Evolutionary conservation across 2,888 invertebrate genomes (phyloP).

Genomic region (Drosophila melanosoma): DNA sequence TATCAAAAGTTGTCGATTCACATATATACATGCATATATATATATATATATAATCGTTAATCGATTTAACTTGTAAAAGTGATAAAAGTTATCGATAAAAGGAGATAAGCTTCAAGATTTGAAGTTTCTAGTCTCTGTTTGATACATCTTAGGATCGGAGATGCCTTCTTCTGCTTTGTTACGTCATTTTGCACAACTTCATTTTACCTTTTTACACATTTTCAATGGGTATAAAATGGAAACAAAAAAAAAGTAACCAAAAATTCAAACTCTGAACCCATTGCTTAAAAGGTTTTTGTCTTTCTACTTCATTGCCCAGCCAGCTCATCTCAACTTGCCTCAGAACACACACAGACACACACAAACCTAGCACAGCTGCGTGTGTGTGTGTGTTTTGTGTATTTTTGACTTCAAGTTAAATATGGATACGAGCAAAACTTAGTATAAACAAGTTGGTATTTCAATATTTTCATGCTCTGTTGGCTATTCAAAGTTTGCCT

Average conservation of each 20-base stretch:
- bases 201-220: neutral
- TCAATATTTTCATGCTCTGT: conserved; percentile 57
- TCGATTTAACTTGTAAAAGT: neutral
- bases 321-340: conserved; percentile 57
- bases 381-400: conserved; percentile 28
- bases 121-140: neutral
- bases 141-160: neutral
- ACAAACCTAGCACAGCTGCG: neutral
- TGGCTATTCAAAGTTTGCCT: conserved; percentile 29
- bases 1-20: neutral
- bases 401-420: conserved; percentile 58
- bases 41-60: neutral
- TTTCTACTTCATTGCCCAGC: conserved; percentile 65
- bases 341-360: conserved; percentile 23
- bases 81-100: neutral
- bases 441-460: conserved; percentile 43
- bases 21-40: neutral
- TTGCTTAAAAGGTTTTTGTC: conserved; percentile 67
- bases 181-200: neutral
- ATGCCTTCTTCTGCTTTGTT: neutral
- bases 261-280: conserved; percentile 37
- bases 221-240: neutral
- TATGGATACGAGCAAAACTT: conserved; percentile 38
- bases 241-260: conserved; percentile 4
- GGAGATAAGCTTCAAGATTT: neutral